phyloP scores from a whole-genome alignment of 2,797 vertebrate species.

The Leucoraja ocellata region DNA sequence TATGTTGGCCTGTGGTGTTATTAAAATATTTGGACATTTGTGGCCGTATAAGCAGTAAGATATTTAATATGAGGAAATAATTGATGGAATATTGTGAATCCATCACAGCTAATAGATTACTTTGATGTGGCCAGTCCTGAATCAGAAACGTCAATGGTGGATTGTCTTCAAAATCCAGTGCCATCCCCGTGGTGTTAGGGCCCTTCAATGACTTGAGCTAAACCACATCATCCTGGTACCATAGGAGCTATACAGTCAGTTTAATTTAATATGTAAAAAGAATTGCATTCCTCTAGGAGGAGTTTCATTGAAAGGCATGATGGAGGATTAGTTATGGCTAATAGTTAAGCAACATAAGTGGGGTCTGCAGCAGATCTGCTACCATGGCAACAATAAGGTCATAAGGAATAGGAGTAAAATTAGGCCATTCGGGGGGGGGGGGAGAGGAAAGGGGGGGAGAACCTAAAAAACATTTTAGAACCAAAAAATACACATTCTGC shows the following conservation, averaged over 20 bases:
- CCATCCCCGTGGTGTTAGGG: background rate
- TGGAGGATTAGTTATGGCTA: no score
- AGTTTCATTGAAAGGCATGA: no score
- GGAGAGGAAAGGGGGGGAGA: no score
- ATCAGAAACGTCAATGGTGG: background rate
- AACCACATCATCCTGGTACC: background rate
- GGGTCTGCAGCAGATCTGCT: no score
- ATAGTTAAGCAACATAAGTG: no score
- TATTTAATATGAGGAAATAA: background rate
- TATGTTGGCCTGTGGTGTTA: background rate
- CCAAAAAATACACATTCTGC: no score
- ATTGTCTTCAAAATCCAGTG: background rate
- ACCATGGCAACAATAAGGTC: no score
- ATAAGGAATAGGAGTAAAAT: no score
- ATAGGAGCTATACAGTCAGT: background rate
- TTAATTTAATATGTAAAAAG: background rate
- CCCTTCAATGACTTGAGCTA: background rate
- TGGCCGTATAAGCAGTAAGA: background rate
- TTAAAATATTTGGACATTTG: background rate
- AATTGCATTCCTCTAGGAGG: background rate
- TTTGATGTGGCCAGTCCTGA: background rate
- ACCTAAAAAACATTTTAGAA: no score
- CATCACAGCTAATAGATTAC: background rate
- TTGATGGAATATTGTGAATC: background rate
- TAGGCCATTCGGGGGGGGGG: no score